phyloP scores from a whole-genome alignment of 2,113 vertebrate species.

The Pterophyllum scalare region DNA sequence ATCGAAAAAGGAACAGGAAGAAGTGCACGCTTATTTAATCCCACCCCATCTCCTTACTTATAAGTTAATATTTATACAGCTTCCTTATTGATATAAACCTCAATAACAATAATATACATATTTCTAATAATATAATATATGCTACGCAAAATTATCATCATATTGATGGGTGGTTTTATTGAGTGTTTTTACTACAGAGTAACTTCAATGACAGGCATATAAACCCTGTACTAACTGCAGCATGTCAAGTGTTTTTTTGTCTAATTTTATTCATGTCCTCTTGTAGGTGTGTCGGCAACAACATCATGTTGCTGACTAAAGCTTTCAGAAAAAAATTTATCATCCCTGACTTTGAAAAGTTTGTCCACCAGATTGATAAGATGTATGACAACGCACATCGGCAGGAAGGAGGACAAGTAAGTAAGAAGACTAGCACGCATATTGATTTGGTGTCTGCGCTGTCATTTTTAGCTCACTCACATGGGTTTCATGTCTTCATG shows the following conservation, averaged over 20 bases:
- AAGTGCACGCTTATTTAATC: too few species aligned
- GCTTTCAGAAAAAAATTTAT: constrained; percentile 90
- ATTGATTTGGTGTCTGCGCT: background rate
- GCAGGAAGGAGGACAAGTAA: constrained; percentile 84
- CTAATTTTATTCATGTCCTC: background rate
- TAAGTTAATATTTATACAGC: too few species aligned
- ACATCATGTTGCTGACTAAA: constrained; percentile 89
- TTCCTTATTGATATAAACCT: too few species aligned
- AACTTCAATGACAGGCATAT: background rate
- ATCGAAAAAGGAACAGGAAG: too few species aligned
- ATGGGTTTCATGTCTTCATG: background rate
- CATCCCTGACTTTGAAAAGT: constrained; percentile 88
- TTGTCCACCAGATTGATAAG: constrained; percentile 82
- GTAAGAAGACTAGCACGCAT: constrained; percentile 3
- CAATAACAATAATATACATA: too few species aligned
- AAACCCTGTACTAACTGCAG: background rate
- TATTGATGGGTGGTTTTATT: background rate
- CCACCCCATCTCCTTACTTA: too few species aligned
- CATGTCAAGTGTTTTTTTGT: background rate
- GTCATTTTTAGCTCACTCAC: background rate
- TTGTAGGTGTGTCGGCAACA: constrained; percentile 86
- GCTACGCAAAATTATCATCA: too few species aligned
- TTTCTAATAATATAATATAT: too few species aligned
- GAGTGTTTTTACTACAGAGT: background rate
- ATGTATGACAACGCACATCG: constrained; percentile 81